Percentiles rank a stretch among this genome's conserved stretches.
phyloP scores from a whole-genome alignment of 2,797 vertebrate species.

The Microctenopoma stevenorrisi region DNA sequence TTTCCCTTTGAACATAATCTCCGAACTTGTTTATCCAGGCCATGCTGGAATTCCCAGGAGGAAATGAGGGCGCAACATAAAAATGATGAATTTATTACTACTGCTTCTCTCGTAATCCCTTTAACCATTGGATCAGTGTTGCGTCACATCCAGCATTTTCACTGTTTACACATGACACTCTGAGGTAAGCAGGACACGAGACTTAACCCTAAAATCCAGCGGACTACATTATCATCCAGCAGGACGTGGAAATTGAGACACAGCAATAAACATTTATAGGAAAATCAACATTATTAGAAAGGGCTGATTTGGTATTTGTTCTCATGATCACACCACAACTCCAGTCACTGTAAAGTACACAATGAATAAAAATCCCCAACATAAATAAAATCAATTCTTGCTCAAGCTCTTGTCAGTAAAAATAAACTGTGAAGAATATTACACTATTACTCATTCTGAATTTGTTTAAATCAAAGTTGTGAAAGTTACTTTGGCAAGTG shows the following conservation, averaged over 20 bases:
- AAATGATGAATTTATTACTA: conserved; percentile 76
- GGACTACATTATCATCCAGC: conserved; percentile 59
- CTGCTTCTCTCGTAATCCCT: conserved; percentile 62
- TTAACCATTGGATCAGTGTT: conserved; percentile 54
- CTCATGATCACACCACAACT: conserved; percentile 42
- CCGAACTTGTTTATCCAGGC: conserved; percentile 64
- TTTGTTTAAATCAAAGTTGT: conserved; percentile 14
- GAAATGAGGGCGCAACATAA: conserved; percentile 75
- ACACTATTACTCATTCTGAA: neutral
- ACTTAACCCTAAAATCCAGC: conserved; percentile 61
- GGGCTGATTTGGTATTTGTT: conserved; percentile 61
- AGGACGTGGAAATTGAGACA: conserved; percentile 69
- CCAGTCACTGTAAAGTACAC: conserved; percentile 51
- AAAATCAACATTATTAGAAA: conserved; percentile 47
- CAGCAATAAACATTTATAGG: conserved; percentile 60
- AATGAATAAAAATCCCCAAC: conserved; percentile 51
- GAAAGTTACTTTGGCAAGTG: conserved; percentile 9
- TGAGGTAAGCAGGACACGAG: conserved; percentile 59
- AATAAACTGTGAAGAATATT: conserved; percentile 17
- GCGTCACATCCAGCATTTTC: conserved; percentile 68
- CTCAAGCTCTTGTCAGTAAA: conserved; percentile 25
- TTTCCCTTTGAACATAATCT: conserved; percentile 70
- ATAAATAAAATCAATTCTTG: conserved; percentile 14
- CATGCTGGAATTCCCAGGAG: conserved; percentile 80
- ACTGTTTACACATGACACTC: conserved; percentile 64